Conservation (phyloP, 2,797 vertebrate species). For the Oreochromis grahami region DNA sequence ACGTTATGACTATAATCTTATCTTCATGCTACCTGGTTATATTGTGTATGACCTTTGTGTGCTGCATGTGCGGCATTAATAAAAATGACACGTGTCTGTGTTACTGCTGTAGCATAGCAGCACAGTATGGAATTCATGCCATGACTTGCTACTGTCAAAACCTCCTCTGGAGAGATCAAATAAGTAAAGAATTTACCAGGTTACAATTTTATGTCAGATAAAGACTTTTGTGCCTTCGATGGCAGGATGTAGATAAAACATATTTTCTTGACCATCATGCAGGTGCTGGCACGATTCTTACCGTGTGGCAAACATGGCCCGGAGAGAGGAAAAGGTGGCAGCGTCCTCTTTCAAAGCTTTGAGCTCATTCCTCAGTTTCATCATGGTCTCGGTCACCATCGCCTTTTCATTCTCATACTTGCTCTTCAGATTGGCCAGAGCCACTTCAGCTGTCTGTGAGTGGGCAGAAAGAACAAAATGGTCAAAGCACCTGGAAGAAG, state of each 20-base stretch:
- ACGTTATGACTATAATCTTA: background rate
- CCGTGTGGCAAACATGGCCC: slow-evolving; percentile 97
- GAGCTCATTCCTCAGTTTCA: slow-evolving; percentile 94
- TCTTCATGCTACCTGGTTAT: slow-evolving; percentile 25
- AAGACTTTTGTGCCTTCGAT: background rate
- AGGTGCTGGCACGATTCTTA: slow-evolving; percentile 26
- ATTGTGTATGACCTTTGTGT: background rate
- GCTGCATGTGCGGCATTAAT: background rate
- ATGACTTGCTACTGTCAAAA: background rate
- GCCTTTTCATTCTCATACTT: slow-evolving; percentile 97
- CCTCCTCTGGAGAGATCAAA: background rate
- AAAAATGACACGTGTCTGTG: background rate
- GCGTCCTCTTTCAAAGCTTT: slow-evolving; percentile 95
- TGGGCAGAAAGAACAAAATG: slow-evolving; percentile 7
- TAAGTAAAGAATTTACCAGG: background rate
- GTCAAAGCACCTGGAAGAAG: slow-evolving; percentile 15
- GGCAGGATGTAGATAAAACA: background rate
- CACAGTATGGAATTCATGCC: background rate
- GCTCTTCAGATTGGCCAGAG: slow-evolving; percentile 94
- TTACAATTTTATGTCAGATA: background rate
- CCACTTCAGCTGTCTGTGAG: slow-evolving; percentile 89
- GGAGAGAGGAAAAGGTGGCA: slow-evolving; percentile 92
- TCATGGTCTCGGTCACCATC: slow-evolving; percentile 96
- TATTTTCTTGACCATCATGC: background rate
- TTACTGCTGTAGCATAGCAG: background rate